Evolutionary conservation across 2,797 vertebrate species (phyloP), one percentile per base, ranked within the genome.

Genomic region (Liasis olivaceus): DNA sequence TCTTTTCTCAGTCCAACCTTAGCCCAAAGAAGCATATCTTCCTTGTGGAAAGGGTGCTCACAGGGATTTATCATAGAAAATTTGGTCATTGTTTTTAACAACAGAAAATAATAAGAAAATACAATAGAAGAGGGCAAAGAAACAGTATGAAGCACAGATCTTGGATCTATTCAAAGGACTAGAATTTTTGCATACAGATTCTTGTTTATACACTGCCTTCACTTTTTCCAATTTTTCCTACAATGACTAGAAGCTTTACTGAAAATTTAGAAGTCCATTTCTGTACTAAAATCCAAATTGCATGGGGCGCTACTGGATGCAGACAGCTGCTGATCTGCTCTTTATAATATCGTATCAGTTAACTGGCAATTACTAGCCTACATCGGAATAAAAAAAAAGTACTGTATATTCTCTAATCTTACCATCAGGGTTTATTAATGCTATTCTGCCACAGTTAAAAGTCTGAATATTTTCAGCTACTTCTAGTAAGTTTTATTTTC

Each of bases 381-480:
- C 6, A 0, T 88, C 93, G 91, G 86, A 93, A 88, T 90, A 87
- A 77, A 93, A 62, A 89, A n/a, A 64, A 81, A 85, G 60, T 91
- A 42, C 42, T 42, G 3, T 42, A 64, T 59, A 54, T 95, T 95
- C 95, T 95, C 93, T 95, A 93, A 96, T 93, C 56, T 92, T 94
- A 62, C 89, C 94, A 95, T 85, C 95, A 93, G 62, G 60, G 58
- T 63, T 93, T 89, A 66, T n/a, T 86, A 51, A 60, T 47, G 28
- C 94, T 42, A 93, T 91, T 95, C 88, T 72, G 95, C 88, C 0
- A 36, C 58, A 12, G 87, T 90, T 86, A 85, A 95, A 96, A 94
- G 92, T 77, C 90, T n/a, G 36, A 51, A 59, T 20, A 24, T 63
- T 96, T 93, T 94, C 72, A 96, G 95, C 96, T 94, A 88, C 94